Evolutionary conservation across 2,888 invertebrate genomes (phyloP).

Genomic region (Lysandra coridon): DNA sequence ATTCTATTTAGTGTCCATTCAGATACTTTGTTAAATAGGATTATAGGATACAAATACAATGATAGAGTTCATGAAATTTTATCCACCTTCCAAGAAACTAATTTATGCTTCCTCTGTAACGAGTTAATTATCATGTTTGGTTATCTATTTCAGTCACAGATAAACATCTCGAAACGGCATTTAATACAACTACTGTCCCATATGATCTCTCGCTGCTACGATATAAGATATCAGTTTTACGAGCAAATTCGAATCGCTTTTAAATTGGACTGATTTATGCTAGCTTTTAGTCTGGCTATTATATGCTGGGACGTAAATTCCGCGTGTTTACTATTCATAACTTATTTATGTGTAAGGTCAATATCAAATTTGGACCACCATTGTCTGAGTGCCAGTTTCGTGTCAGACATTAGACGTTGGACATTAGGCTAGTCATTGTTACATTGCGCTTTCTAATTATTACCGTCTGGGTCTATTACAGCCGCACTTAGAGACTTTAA

Average conservation of each 20-base stretch:
- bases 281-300: constrained; percentile 21
- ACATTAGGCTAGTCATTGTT: neutral
- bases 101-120: neutral
- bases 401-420: neutral
- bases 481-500: neutral
- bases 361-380: neutral
- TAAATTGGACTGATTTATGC: constrained; percentile 25
- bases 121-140: constrained; percentile 6
- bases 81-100: neutral
- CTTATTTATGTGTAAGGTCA: constrained; percentile 3
- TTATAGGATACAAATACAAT: neutral
- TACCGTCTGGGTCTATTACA: neutral
- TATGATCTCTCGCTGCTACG: neutral
- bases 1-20: neutral
- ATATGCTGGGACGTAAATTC: constrained; percentile 1
- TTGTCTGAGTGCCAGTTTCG: neutral
- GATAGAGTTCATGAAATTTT: neutral
- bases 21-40: neutral
- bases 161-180: constrained; percentile 16
- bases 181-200: neutral
- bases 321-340: constrained; percentile 24
- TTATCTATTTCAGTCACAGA: constrained; percentile 21
- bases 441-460: neutral
- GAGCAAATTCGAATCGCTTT: constrained; percentile 19
- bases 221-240: constrained; percentile 26